phyloP scores from a whole-genome alignment of 2,797 vertebrate species.

The Potorous gilbertii region DNA sequence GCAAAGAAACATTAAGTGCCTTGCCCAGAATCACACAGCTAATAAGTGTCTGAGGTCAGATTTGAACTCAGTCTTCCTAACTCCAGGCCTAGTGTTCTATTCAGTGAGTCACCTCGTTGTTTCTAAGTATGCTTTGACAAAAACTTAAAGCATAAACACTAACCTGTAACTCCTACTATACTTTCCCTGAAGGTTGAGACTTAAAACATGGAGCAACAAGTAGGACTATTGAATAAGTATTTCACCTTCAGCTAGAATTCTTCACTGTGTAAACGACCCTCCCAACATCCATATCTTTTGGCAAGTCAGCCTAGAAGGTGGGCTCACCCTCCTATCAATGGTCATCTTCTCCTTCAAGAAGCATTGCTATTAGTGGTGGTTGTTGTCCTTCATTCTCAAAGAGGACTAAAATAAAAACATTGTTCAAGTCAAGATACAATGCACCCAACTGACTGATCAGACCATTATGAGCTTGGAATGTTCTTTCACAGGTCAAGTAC shows the following conservation, averaged over 20 bases:
- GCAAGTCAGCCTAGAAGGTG: neutral
- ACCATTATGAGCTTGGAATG: too few relatives aligned
- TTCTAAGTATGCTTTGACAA: neutral
- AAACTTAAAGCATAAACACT: neutral
- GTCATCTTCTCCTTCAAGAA: neutral
- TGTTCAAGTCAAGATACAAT: too few relatives aligned
- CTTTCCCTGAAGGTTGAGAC: neutral
- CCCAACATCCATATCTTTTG: neutral
- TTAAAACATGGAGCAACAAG: neutral
- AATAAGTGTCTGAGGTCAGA: neutral
- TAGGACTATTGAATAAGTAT: neutral
- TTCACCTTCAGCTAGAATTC: neutral
- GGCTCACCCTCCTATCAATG: neutral
- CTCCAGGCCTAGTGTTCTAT: neutral
- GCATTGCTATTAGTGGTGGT: neutral
- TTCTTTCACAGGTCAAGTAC: too few relatives aligned
- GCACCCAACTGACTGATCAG: too few relatives aligned
- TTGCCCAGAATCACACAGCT: rapidly evolving
- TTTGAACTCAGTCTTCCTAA: neutral
- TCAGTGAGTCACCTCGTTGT: neutral
- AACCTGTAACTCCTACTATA: neutral
- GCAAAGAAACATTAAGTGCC: neutral
- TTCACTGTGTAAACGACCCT: neutral
- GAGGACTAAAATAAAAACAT: too few relatives aligned
- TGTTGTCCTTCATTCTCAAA: too few relatives aligned